These are phyloP conservation scores for Bombyx mandarina DNA, from an alignment of 1,140 invertebrate genomes.

Conservation along the genomic window DNA sequence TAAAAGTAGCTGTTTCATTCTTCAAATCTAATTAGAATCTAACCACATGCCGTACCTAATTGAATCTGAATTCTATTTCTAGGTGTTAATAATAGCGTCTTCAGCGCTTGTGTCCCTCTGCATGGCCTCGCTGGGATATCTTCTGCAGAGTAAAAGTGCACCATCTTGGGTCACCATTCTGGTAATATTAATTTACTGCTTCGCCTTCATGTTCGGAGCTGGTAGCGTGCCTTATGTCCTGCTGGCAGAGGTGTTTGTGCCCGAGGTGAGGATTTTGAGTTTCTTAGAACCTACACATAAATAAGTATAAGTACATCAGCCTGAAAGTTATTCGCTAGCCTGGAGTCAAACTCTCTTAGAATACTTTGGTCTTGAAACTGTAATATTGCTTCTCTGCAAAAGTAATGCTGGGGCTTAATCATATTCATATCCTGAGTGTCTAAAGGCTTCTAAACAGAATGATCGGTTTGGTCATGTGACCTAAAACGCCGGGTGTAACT, in stretches of 20 bases:
- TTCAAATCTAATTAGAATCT: too few relatives aligned
- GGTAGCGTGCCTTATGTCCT: slow-evolving; percentile 53
- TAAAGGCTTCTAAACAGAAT: too few relatives aligned
- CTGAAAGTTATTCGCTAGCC: too few relatives aligned
- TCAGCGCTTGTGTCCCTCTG: slow-evolving; percentile 27
- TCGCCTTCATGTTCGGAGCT: slow-evolving; percentile 50
- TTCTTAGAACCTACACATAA: neutral
- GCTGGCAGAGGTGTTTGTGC: slow-evolving; percentile 44
- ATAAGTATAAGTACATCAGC: neutral
- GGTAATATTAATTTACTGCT: slow-evolving; percentile 46
- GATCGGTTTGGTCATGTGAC: too few relatives aligned
- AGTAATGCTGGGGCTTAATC: neutral
- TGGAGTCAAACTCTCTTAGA: too few relatives aligned
- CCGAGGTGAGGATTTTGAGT: slow-evolving; percentile 32
- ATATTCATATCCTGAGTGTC: too few relatives aligned
- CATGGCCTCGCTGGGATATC: slow-evolving; percentile 34
- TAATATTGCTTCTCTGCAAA: slow-evolving; percentile 1
- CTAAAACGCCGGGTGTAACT: too few relatives aligned
- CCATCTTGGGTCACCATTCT: slow-evolving; percentile 44
- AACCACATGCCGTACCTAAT: too few relatives aligned
- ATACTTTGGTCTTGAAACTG: too few relatives aligned
- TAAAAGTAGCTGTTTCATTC: too few relatives aligned
- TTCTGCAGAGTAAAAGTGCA: slow-evolving; percentile 30
- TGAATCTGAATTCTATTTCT: slow-evolving; percentile 9
- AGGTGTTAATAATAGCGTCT: slow-evolving; percentile 46